Evolutionary conservation across 2,113 vertebrate genomes (phyloP), one percentile per base, ranked within the genome.

Genomic region (Turdus rufiventris): DNA sequence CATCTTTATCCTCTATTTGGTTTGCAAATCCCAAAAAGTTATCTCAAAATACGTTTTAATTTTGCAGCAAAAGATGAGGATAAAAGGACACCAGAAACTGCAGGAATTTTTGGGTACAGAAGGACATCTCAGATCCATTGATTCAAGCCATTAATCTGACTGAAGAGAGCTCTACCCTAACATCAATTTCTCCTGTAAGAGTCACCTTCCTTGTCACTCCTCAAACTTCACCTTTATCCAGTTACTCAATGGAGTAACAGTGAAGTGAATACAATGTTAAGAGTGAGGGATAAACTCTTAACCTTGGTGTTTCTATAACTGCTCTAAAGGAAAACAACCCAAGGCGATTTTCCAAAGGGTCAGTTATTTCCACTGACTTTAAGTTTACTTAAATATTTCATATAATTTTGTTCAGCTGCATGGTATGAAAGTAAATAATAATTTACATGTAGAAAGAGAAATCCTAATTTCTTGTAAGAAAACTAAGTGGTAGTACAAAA

Each of bases 121-220:
- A 83, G 70, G 36, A 61, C 40, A 81, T 60, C 73, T 78, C 76
- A n/a, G 53, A 96, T 66, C n/a, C 43, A 72, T 61, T 42, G 70
- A 92, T 51, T 82, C 62, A 79, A 93, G 84, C 31, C 65, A 94
- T 91, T 97, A 95, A 92, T 95, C 87, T 92, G 91, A 63, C 86
- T 92, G 85, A 92, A 81, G 33, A 57, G 57, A 94, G 43, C 10
- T 83, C 75, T 75, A 68, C 48, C 65, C 48, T 70, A 88, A 80
- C 91, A 92, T 86, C 45, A 81, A 47, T 86, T 92, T 94, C 76
- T 89, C 54, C 57, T 87, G 40, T 29, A 85, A 82, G 34, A 91
- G 79, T 92, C 91, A 96, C 88, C 86, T 94, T 93, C 29, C 51
- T 90, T 92, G 84, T 85, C 73, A 91, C 70, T 93, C 24, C 70